These are phyloP conservation scores for Alosa alosa DNA, from an alignment of 2,113 vertebrate species.

Conservation along the genomic window DNA sequence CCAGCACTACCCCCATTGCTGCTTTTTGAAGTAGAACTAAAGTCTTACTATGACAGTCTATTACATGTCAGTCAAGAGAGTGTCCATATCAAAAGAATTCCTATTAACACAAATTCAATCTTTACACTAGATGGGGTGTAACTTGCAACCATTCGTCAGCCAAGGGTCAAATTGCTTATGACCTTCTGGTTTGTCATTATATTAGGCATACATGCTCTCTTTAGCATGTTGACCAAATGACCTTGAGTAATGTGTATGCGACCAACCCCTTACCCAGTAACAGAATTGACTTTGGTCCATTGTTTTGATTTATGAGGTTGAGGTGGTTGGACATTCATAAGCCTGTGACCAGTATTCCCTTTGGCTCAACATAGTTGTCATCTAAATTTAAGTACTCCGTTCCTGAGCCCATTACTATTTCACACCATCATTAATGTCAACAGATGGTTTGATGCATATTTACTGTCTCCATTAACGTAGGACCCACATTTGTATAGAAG, in stretches of 20 bases:
- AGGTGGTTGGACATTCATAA: background rate
- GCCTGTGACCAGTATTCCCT: background rate
- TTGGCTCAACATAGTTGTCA: background rate
- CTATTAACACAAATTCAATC: background rate
- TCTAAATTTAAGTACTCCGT: background rate
- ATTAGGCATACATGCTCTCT: background rate
- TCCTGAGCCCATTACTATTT: background rate
- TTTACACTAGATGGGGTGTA: background rate
- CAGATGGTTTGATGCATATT: background rate
- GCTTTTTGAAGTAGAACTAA: background rate
- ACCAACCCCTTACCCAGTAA: background rate
- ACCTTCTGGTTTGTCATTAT: background rate
- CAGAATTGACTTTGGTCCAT: background rate
- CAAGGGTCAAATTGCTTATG: background rate
- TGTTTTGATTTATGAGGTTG: background rate
- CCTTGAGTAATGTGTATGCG: background rate
- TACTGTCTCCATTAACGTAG: background rate
- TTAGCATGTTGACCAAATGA: background rate
- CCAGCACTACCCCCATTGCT: background rate
- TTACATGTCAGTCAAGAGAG: background rate
- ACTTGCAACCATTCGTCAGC: background rate
- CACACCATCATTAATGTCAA: background rate
- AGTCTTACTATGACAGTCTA: background rate
- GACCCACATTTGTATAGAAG: background rate
- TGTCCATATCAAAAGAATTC: background rate